Conservation (phyloP, 2,888 invertebrate species). For the Sacculina carcini region DNA sequence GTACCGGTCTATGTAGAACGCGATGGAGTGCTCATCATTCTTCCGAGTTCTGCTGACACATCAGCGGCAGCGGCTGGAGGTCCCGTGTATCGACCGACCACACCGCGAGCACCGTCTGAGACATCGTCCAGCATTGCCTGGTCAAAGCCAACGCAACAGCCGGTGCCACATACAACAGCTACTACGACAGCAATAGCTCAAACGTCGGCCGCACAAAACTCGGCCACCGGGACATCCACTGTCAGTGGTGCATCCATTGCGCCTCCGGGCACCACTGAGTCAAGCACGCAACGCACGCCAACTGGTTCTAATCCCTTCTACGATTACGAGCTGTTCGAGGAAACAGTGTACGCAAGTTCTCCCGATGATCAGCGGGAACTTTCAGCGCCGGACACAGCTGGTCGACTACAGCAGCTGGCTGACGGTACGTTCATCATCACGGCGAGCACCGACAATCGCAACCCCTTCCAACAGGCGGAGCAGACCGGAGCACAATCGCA, state of each 20-base stretch:
- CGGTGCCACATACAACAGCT: not conserved
- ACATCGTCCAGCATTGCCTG: not conserved
- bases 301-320: too few relatives aligned
- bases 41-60: not conserved
- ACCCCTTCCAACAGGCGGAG: not conserved
- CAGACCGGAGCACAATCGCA: not conserved
- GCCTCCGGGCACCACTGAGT: too few relatives aligned
- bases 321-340: not conserved
- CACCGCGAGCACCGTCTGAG: too few relatives aligned
- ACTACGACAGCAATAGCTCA: not conserved
- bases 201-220: not conserved
- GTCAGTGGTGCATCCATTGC: too few relatives aligned
- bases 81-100: too few relatives aligned
- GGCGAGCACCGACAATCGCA: too few relatives aligned
- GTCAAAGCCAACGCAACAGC: too few relatives aligned
- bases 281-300: not conserved
- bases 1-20: not conserved
- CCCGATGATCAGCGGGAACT: too few relatives aligned
- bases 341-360: not conserved
- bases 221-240: not conserved
- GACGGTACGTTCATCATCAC: constrained; percentile 1
- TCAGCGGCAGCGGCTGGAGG: not conserved
- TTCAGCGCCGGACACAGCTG: too few relatives aligned
- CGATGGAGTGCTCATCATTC: not conserved
- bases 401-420: not conserved